Percentiles rank a stretch among this genome's conserved stretches.
Conservation (phyloP, 2,888 invertebrate species). For the Parasteatoda lunata region DNA sequence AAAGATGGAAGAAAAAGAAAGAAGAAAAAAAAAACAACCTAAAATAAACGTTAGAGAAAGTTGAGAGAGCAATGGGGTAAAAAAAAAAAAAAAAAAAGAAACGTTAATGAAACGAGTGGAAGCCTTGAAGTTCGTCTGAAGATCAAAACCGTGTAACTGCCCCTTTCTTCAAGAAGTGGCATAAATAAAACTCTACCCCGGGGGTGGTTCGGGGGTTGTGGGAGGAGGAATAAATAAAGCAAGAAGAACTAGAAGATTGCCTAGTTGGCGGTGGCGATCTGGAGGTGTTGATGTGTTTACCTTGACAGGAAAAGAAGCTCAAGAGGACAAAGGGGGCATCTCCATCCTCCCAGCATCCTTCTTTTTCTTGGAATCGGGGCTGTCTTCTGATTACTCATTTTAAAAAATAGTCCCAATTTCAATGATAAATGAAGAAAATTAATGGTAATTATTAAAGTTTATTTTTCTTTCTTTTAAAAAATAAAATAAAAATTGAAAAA, state of each 20-base stretch:
- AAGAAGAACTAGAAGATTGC: conserved; percentile 13
- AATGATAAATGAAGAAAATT: too few relatives aligned
- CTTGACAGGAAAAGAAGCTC: conserved; percentile 10
- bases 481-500: too few relatives aligned
- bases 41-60: neutral
- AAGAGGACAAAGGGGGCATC: neutral
- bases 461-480: too few relatives aligned
- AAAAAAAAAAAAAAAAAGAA: neutral
- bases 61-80: neutral
- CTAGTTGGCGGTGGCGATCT: conserved; percentile 22
- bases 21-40: neutral
- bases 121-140: neutral
- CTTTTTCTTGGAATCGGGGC: neutral
- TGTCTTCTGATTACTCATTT: neutral
- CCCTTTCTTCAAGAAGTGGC: neutral
- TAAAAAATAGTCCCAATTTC: neutral
- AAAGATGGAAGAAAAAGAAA: neutral
- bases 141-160: neutral
- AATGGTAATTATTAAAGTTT: too few relatives aligned
- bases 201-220: neutral
- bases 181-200: neutral
- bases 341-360: too few relatives aligned
- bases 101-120: neutral
- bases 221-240: conserved; percentile 4
- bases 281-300: conserved; percentile 26